Evolutionary conservation across 2,113 vertebrate genomes (phyloP), one percentile per base, ranked within the genome.

Genomic region (Salvator merianae): DNA sequence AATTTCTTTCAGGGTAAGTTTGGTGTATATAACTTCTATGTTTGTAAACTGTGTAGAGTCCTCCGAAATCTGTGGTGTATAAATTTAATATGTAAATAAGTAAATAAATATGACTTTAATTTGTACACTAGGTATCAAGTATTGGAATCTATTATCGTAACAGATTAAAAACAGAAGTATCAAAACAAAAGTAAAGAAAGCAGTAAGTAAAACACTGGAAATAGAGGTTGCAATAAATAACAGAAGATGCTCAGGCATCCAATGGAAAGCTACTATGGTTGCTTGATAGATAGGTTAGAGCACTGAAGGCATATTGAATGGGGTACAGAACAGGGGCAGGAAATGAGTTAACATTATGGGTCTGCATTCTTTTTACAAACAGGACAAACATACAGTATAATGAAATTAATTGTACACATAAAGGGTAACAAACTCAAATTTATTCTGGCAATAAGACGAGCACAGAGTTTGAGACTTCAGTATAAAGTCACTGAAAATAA

Each of bases 391-490:
- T 70, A 43, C 12, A 70, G 18, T 20, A 59, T 59, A 59, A 32
- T 79, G 47, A 47, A 13, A 68, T 50, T n/a, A 50, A 34, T 69
- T 68, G 55, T 6, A 79, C 18, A 43, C 22, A 14, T 32, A 63
- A 63, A 1, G 22, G 71, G 26, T 47, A 74, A 82, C 55, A 63
- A 62, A 73, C 7, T 40, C 50, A 20, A 73, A 84, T n/a, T 50
- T 80, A n/a, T 71, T 75, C 86, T 76, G 84, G 80, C 38, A 47
- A 32, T 66, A 50, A 88, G 84, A 86, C 74, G 68, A 76, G 32
- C 36, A 40, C 2, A 55, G 83, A 40, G 22, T 71, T 59, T 83
- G 22, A 30, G 34, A 32, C 55, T 36, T 1, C 7, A 65, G 47
- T 32, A 66, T 55, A 84, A n/a, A 65, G 36, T 26, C 30, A 36